A percentile compares a stretch with the other conserved stretches of the same genome.
These are phyloP conservation scores for Nestor notabilis DNA, from an alignment of 2,113 vertebrate species.

Conservation along the genomic window DNA sequence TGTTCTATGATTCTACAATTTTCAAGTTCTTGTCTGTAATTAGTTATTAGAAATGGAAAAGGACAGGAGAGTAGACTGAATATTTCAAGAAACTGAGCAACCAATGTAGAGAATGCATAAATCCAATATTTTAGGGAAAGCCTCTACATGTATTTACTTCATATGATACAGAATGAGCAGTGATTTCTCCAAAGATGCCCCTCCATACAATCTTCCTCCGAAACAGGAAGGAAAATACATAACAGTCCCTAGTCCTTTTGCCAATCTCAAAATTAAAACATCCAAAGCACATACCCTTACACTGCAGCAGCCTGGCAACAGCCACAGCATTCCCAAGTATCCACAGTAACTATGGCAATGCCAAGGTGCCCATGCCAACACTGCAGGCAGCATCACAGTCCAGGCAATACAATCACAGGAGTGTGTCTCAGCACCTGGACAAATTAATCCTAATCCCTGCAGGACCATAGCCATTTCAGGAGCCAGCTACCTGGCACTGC, in stretches of 20 bases:
- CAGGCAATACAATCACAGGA: background rate
- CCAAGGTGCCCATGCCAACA: background rate
- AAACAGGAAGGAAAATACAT: background rate
- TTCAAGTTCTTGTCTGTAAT: background rate
- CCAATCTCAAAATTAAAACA: background rate
- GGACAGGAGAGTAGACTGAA: background rate
- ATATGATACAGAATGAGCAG: background rate
- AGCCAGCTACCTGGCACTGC: background rate
- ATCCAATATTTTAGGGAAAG: background rate
- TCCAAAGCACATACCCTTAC: background rate
- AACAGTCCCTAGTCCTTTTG: background rate
- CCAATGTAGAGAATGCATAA: background rate
- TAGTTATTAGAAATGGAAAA: background rate
- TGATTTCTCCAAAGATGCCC: background rate
- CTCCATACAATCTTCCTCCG: background rate
- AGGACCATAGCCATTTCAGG: background rate
- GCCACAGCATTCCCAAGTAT: background rate
- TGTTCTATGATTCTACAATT: background rate
- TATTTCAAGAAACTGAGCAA: background rate
- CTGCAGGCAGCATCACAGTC: fast-evolving
- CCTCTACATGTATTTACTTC: background rate
- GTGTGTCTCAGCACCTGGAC: background rate
- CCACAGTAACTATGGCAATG: background rate
- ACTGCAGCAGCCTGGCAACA: background rate
- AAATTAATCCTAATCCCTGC: background rate